A percentile compares a stretch with the other conserved stretches of the same genome.
phyloP scores from a whole-genome alignment of 2,113 vertebrate species.

The Sturnira hondurensis region DNA sequence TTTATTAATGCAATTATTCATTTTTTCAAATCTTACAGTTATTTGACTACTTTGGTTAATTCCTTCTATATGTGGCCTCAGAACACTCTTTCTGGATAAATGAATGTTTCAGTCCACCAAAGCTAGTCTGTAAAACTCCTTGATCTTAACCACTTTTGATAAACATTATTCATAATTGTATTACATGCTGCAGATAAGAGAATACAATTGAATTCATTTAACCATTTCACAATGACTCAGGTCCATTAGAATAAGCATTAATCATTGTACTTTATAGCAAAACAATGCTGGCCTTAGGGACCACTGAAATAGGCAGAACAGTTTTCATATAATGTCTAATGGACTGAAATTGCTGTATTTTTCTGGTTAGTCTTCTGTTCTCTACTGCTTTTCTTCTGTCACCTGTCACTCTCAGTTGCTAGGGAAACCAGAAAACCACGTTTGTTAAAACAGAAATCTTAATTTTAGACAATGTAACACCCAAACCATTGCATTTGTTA shows the following conservation, averaged over 20 bases:
- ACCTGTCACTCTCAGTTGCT: conserved; percentile 19
- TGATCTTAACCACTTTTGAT: conserved; percentile 41
- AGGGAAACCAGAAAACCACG: conserved; percentile 13
- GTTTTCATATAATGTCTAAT: conserved; percentile 6
- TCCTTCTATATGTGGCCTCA: neutral
- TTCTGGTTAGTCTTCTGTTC: conserved; percentile 19
- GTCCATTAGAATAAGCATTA: conserved; percentile 40
- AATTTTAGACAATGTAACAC: conserved; percentile 41
- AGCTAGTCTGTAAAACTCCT: conserved; percentile 32
- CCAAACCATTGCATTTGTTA: conserved; percentile 5
- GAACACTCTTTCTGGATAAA: neutral
- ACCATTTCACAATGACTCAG: conserved; percentile 53
- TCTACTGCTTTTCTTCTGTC: conserved; percentile 25
- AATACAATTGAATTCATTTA: conserved; percentile 37
- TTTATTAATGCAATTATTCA: neutral
- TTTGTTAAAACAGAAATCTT: conserved; percentile 60
- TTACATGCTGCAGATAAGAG: conserved; percentile 37
- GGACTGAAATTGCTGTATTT: neutral
- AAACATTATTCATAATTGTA: conserved; percentile 55
- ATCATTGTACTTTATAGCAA: conserved; percentile 39
- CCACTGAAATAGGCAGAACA: neutral
- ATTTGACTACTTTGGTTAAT: neutral
- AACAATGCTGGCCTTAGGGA: conserved; percentile 25
- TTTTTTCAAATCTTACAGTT: neutral
- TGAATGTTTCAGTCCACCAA: neutral